Evolutionary conservation across 2,797 vertebrate genomes (phyloP).

Genomic region (Chaunax sp.): DNA sequence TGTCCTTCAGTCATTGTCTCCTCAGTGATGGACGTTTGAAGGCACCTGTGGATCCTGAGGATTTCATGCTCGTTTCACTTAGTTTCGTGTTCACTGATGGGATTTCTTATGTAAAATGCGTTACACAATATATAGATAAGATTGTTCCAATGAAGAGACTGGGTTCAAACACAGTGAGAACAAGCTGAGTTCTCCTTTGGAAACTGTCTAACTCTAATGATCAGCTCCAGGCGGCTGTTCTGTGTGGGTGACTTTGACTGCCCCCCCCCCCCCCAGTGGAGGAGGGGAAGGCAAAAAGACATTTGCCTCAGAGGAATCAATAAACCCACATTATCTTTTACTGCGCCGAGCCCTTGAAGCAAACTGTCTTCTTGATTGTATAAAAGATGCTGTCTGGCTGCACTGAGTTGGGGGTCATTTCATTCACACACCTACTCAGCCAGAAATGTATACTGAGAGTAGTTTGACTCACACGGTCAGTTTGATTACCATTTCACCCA

Average conservation of each 20-base stretch:
- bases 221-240: slow-evolving; percentile 30
- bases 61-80: slow-evolving; percentile 5
- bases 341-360: slow-evolving; percentile 34
- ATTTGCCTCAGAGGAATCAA: slow-evolving; percentile 49
- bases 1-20: too few relatives aligned
- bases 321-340: slow-evolving; percentile 56
- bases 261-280: not conserved
- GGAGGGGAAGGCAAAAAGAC: slow-evolving; percentile 12
- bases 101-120: slow-evolving; percentile 6
- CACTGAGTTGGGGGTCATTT: slow-evolving; percentile 10
- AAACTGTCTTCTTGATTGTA: slow-evolving; percentile 34
- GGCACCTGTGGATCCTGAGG: too few relatives aligned
- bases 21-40: too few relatives aligned
- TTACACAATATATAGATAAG: not conserved
- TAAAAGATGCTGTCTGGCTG: slow-evolving; percentile 28
- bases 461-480: not conserved
- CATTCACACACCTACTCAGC: slow-evolving; percentile 5
- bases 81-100: not conserved
- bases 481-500: not conserved
- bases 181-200: slow-evolving; percentile 24
- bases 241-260: slow-evolving; percentile 52
- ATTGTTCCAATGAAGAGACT: not conserved
- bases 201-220: slow-evolving; percentile 11
- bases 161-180: not conserved
- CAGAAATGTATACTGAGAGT: not conserved